These are phyloP conservation scores for Coptodon rendalli DNA, from an alignment of 2,113 vertebrate species.

Conservation along the genomic window DNA sequence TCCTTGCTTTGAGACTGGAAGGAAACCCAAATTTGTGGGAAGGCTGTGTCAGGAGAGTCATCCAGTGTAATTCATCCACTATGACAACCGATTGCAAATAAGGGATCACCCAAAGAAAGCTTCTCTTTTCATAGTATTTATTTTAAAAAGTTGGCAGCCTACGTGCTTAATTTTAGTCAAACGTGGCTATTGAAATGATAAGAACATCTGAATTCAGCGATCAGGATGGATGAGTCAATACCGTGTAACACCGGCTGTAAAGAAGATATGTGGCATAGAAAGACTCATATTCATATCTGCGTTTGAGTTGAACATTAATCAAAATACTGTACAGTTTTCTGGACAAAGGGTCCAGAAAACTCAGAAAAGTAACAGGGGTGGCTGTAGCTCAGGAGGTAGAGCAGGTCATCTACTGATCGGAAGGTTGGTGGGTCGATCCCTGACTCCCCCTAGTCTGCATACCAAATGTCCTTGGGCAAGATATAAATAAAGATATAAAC, in stretches of 20 bases:
- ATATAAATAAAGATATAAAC: not conserved
- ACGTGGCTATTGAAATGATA: not conserved
- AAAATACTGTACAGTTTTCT: not conserved
- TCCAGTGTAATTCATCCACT: not conserved
- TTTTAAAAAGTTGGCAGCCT: not conserved
- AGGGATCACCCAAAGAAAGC: not conserved
- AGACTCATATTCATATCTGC: not conserved
- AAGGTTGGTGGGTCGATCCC: not conserved
- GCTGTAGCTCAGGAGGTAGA: not conserved
- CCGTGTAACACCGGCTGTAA: not conserved
- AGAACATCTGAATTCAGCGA: not conserved
- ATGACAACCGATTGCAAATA: not conserved
- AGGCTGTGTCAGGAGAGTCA: not conserved
- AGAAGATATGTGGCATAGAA: not conserved
- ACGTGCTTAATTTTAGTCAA: not conserved
- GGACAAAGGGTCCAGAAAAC: not conserved
- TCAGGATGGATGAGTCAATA: not conserved
- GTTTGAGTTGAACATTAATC: not conserved
- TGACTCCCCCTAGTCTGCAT: not conserved
- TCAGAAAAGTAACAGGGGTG: not conserved
- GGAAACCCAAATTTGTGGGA: not conserved
- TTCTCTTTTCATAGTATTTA: not conserved
- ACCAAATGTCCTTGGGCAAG: not conserved
- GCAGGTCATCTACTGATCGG: not conserved
- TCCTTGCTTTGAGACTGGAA: not conserved